phyloP scores from a whole-genome alignment of 2,888 invertebrate genomes.

The Luperina testacea region DNA sequence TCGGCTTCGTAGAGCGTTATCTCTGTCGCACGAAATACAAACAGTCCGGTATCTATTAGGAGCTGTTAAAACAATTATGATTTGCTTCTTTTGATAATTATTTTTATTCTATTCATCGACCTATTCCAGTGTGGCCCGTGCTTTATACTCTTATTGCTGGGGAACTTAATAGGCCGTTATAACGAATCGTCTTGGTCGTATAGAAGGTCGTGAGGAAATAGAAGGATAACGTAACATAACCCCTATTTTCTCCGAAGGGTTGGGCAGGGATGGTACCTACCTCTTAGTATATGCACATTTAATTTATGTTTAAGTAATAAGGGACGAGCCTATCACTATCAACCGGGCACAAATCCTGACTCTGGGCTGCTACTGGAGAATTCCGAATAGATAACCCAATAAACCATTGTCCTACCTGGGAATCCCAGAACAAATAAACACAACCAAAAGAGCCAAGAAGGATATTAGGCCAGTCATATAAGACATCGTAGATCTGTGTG shows the following conservation, averaged over 20 bases:
- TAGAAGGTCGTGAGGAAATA: background rate
- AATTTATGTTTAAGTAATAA: background rate
- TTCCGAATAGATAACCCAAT: background rate
- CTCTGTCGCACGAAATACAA: too few relatives aligned
- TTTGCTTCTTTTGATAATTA: too few relatives aligned
- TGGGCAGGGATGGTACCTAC: background rate
- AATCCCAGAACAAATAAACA: background rate
- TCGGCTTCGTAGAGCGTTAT: too few relatives aligned
- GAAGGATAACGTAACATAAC: background rate
- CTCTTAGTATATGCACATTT: too few relatives aligned
- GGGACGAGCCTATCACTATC: background rate
- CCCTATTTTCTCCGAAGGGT: background rate
- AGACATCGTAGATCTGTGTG: too few relatives aligned
- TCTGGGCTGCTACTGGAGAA: background rate
- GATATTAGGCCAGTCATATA: too few relatives aligned
- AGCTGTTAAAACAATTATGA: too few relatives aligned
- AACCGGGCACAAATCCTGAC: background rate
- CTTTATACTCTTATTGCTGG: slow-evolving; percentile 14
- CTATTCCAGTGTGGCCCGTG: background rate
- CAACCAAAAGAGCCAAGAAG: background rate
- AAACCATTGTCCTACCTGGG: background rate
- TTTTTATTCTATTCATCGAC: too few relatives aligned
- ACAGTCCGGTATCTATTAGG: too few relatives aligned
- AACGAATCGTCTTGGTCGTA: slow-evolving; percentile 6
- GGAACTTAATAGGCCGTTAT: slow-evolving; percentile 1